A percentile compares a stretch with the other conserved stretches of the same genome.
phyloP scores from a whole-genome alignment of 2,888 invertebrate species.

The Quadroppia sp. region DNA sequence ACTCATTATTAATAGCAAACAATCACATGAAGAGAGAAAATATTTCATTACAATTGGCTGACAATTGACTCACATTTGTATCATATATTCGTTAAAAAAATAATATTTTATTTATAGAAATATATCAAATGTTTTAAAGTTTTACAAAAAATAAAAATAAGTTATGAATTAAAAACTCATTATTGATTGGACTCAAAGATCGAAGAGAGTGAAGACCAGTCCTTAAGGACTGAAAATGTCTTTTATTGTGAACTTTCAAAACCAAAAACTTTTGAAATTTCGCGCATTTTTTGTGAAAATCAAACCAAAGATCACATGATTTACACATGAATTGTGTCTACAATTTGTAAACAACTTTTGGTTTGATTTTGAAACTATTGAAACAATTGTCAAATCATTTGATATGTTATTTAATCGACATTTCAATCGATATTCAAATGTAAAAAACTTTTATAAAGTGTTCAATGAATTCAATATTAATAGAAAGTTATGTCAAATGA shows the following conservation, averaged over 20 bases:
- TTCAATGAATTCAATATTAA: not conserved
- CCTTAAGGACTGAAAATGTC: no score
- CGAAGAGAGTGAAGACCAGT: no score
- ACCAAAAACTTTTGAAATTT: no score
- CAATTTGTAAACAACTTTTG: not conserved
- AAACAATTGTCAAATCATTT: not conserved
- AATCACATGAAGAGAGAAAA: conserved; percentile 73
- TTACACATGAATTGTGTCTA: not conserved
- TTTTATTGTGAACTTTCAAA: no score
- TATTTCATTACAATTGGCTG: conserved; percentile 49
- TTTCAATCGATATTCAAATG: not conserved
- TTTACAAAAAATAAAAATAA: no score
- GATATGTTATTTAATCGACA: not conserved
- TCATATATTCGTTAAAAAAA: no score
- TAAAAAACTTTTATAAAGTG: not conserved
- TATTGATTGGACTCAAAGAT: no score
- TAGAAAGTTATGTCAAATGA: conserved; percentile 14
- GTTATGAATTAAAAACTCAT: no score
- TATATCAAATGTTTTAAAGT: no score
- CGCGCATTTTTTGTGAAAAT: no score
- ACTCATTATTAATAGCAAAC: conserved; percentile 83
- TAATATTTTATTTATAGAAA: no score
- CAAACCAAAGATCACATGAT: not conserved
- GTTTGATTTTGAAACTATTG: not conserved
- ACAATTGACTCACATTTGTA: not conserved